These are phyloP conservation scores for Lophotriccus pileatus DNA, from an alignment of 2,797 vertebrate species.

Conservation along the genomic window DNA sequence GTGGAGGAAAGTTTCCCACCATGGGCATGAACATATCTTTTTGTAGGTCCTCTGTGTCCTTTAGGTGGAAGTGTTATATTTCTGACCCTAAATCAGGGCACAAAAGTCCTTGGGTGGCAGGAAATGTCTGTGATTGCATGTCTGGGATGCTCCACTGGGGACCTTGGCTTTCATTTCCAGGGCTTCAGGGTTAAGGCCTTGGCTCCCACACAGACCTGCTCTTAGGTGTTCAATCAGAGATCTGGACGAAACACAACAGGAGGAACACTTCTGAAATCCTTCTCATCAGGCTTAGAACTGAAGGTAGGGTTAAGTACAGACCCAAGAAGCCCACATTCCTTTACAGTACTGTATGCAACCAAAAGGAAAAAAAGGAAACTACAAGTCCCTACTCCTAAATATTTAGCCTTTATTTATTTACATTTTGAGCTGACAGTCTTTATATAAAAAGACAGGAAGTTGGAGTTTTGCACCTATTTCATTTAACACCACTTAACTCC, in stretches of 20 bases:
- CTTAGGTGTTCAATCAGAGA: neutral
- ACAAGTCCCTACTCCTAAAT: neutral
- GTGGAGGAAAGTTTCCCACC: neutral
- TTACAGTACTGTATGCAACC: neutral
- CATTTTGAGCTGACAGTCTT: slow-evolving; percentile 27
- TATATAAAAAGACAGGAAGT: slow-evolving; percentile 30
- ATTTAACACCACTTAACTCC: slow-evolving; percentile 69
- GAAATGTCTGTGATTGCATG: neutral
- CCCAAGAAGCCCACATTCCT: neutral
- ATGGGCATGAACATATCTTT: accelerated
- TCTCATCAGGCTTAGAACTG: neutral
- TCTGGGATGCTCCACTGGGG: neutral
- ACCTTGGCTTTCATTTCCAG: neutral
- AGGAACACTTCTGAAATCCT: neutral
- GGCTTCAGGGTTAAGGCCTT: neutral
- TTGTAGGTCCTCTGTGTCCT: accelerated
- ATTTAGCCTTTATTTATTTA: slow-evolving; percentile 31
- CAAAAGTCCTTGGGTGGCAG: neutral
- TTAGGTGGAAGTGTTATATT: neutral
- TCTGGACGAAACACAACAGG: neutral
- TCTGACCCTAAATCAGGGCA: neutral
- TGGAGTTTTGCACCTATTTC: slow-evolving; percentile 62
- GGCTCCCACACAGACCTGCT: accelerated
- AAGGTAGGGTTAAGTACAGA: neutral
- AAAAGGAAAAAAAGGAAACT: neutral